phyloP scores from a whole-genome alignment of 1,140 invertebrate genomes.

The Drosophila seguyi region DNA sequence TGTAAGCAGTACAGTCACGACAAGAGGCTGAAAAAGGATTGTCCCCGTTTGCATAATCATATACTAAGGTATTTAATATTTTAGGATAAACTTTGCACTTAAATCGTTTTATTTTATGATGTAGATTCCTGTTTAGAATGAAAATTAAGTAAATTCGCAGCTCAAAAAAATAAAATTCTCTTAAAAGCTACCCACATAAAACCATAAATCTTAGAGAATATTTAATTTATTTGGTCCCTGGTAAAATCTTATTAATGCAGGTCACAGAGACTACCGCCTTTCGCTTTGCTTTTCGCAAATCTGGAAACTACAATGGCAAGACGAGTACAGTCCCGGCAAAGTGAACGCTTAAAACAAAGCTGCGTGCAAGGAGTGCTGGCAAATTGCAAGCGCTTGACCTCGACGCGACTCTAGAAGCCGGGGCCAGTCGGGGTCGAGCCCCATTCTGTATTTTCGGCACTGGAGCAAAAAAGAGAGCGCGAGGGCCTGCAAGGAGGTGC shows the following conservation, averaged over 20 bases:
- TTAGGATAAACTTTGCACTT: background rate
- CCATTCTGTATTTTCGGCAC: conserved; percentile 20
- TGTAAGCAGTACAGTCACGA: conserved; percentile 17
- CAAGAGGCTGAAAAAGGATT: background rate
- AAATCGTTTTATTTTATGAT: background rate
- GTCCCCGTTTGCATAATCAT: no score
- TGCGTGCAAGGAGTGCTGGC: conserved; percentile 26
- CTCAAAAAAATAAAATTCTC: background rate
- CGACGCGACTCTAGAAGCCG: conserved; percentile 43
- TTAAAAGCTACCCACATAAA: background rate
- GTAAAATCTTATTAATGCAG: background rate
- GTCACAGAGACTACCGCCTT: background rate
- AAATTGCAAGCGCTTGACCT: conserved; percentile 55
- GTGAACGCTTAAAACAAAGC: conserved; percentile 20
- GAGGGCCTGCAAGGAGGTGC: conserved; percentile 15
- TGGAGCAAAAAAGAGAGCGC: conserved; percentile 2
- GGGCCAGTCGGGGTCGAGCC: conserved; percentile 18
- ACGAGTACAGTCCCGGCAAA: conserved; percentile 40
- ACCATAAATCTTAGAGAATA: no score
- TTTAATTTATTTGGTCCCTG: background rate
- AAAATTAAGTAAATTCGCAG: background rate
- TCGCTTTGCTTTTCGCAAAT: no score
- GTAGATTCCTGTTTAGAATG: background rate
- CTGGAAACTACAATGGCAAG: conserved; percentile 11
- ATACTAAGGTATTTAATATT: no score